Evolutionary conservation across 1,140 invertebrate genomes (phyloP).

Genomic region (Bombus fervidus): DNA sequence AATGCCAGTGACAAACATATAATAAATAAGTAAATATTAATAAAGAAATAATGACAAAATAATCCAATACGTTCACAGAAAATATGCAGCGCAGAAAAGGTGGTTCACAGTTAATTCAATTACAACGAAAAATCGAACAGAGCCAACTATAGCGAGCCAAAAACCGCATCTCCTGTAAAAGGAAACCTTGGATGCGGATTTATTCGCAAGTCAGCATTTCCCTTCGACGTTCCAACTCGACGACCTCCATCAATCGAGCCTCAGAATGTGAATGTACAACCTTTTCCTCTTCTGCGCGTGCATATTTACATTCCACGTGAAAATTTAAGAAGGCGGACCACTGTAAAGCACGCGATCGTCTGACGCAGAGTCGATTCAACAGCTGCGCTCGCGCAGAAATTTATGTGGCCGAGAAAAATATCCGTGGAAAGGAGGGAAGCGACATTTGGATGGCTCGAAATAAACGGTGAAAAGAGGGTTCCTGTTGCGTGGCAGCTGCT

Average conservation of each 20-base stretch:
- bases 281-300: background rate
- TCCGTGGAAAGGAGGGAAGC: background rate
- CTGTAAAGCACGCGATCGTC: constrained; percentile 17
- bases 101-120: too few species aligned
- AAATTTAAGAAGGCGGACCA: constrained; percentile 24
- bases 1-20: too few species aligned
- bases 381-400: constrained; percentile 39
- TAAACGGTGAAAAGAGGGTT: background rate
- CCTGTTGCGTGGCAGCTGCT: background rate
- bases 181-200: background rate
- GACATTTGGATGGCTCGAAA: background rate
- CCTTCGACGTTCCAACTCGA: background rate
- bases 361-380: background rate
- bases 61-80: too few species aligned
- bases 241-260: background rate
- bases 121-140: too few species aligned
- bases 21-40: too few species aligned
- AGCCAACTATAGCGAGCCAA: too few species aligned
- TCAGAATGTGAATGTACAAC: background rate
- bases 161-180: too few species aligned
- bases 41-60: too few species aligned
- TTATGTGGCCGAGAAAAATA: constrained; percentile 12
- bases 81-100: too few species aligned
- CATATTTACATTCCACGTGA: constrained; percentile 25
- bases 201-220: background rate